Evolutionary conservation across 2,888 invertebrate genomes (phyloP).

Genomic region (Pediacus dermestoides): DNA sequence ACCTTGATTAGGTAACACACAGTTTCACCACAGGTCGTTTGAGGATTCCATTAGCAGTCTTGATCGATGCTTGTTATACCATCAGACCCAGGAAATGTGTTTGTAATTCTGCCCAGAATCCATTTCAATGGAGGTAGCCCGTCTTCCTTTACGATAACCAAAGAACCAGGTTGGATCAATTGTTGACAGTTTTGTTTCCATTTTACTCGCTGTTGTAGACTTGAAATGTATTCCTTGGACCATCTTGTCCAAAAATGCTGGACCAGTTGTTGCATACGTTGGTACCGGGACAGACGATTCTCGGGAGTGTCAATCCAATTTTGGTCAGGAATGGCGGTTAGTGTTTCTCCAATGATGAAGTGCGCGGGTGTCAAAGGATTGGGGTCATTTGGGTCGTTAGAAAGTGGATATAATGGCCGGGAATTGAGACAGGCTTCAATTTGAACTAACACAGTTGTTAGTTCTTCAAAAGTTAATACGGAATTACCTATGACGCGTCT

Average conservation of each 20-base stretch:
- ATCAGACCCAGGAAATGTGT: slow-evolving; percentile 14
- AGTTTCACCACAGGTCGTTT: slow-evolving; percentile 13
- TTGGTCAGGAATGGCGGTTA: slow-evolving; percentile 2
- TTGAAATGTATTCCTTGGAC: too few species aligned
- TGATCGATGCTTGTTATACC: slow-evolving; percentile 11
- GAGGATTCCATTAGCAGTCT: slow-evolving; percentile 7
- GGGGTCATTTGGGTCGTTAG: slow-evolving; percentile 24
- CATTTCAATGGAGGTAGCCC: slow-evolving; percentile 17
- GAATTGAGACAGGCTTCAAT: slow-evolving; percentile 34
- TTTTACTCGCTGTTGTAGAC: slow-evolving; percentile 12
- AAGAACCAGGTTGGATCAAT: slow-evolving; percentile 12
- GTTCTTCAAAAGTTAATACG: slow-evolving; percentile 30
- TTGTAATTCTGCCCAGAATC: slow-evolving; percentile 9
- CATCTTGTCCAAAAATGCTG: slow-evolving; percentile 10
- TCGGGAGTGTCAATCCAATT: neutral
- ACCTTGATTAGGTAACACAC: slow-evolving; percentile 11
- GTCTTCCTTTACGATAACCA: slow-evolving; percentile 16
- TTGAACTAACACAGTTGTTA: slow-evolving; percentile 26
- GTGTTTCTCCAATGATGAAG: too few species aligned
- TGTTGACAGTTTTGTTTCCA: slow-evolving; percentile 11
- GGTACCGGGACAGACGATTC: slow-evolving; percentile 5
- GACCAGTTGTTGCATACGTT: slow-evolving; percentile 7
- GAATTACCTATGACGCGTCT: slow-evolving; percentile 22
- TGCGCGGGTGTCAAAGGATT: slow-evolving; percentile 18
- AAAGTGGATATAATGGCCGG: slow-evolving; percentile 26